These are phyloP conservation scores for Sisor rabdophorus DNA, from an alignment of 2,113 vertebrate species.

Conservation along the genomic window DNA sequence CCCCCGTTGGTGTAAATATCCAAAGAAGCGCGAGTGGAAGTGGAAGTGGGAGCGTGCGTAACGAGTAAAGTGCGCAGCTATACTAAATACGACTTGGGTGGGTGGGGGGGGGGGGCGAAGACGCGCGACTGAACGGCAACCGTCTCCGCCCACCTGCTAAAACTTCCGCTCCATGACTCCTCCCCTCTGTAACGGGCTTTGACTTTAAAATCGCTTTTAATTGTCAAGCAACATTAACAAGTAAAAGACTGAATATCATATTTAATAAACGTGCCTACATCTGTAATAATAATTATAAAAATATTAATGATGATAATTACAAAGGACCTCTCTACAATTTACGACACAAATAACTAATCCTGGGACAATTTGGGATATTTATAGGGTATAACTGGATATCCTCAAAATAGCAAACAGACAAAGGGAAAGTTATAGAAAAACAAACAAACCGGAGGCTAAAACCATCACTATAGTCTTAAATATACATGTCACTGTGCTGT, in stretches of 20 bases:
- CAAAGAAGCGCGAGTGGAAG: slow-evolving; percentile 25
- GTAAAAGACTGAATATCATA: not conserved
- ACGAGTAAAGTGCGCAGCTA: slow-evolving; percentile 25
- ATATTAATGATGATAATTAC: not conserved
- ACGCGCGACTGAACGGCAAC: slow-evolving; percentile 31
- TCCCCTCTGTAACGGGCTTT: not conserved
- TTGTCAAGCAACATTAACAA: not conserved
- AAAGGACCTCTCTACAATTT: not conserved
- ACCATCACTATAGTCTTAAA: not conserved
- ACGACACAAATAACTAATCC: not conserved
- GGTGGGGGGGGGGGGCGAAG: slow-evolving; percentile 23
- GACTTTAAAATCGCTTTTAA: not conserved
- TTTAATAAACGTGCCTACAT: too few species aligned
- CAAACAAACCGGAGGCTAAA: not conserved
- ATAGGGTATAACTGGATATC: not conserved
- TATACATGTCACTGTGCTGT: not conserved
- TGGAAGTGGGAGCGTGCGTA: slow-evolving; percentile 28
- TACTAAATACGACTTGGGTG: slow-evolving; percentile 22
- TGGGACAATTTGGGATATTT: not conserved
- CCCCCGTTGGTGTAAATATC: slow-evolving; percentile 14
- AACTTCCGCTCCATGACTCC: slow-evolving; percentile 17
- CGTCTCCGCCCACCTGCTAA: slow-evolving; percentile 41
- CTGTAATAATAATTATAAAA: not conserved
- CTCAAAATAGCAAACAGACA: not conserved
- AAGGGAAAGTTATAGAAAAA: not conserved